phyloP scores from a whole-genome alignment of 2,113 vertebrate genomes.

The Dromas ardeola region DNA sequence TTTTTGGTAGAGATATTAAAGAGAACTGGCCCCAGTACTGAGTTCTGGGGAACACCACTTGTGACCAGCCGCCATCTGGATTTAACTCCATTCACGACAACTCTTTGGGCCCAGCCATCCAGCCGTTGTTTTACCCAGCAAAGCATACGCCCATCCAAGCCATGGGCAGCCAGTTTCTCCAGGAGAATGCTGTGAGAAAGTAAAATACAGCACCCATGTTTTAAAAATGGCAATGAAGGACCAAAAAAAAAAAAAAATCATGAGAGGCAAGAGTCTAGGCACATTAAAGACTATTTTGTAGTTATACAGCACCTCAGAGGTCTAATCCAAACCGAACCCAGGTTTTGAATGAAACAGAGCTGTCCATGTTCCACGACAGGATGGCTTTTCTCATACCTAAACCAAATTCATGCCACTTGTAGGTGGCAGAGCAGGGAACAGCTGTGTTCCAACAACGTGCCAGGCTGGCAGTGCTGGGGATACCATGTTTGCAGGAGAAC shows the following conservation, averaged over 20 bases:
- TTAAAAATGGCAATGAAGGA: neutral
- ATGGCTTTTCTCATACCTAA: neutral
- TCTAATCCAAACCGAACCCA: neutral
- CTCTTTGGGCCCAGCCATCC: neutral
- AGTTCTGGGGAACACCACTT: too few species aligned
- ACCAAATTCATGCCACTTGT: neutral
- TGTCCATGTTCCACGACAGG: rapidly evolving
- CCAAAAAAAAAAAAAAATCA: neutral
- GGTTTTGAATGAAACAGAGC: neutral
- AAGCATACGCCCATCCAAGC: neutral
- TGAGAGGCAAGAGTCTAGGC: neutral
- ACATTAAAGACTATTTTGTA: neutral
- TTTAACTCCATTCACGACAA: neutral
- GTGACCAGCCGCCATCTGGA: too few species aligned
- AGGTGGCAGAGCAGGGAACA: neutral
- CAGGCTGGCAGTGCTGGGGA: neutral
- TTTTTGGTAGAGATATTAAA: too few species aligned
- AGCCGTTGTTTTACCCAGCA: neutral
- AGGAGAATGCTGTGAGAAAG: neutral
- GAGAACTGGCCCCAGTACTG: neutral
- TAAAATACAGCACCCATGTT: neutral
- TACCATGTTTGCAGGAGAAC: neutral
- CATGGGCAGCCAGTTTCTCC: neutral
- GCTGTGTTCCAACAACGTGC: neutral
- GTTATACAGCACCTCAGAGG: neutral